These are phyloP conservation scores for Hirtodrosophila trivittata DNA, from an alignment of 2,888 invertebrate species.

Conservation along the genomic window DNA sequence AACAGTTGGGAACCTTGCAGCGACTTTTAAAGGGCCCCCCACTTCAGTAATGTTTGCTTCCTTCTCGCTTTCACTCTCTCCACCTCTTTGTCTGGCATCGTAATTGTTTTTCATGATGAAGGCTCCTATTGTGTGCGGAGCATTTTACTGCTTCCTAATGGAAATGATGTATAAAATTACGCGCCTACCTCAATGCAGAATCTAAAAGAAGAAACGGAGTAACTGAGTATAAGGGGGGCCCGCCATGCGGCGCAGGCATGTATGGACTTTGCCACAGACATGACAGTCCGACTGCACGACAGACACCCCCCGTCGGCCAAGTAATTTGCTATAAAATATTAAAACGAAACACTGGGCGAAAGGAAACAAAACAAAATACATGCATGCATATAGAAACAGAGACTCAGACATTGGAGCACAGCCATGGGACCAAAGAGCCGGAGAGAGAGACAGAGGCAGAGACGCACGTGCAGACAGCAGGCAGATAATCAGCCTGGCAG, in stretches of 20 bases:
- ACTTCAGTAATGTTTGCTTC: not conserved
- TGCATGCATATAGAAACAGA: conserved; percentile 22
- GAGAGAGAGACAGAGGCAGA: not conserved
- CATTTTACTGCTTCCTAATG: conserved; percentile 66
- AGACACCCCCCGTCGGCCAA: conserved; percentile 24
- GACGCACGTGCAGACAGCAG: conserved; percentile 14
- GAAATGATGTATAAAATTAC: conserved; percentile 69
- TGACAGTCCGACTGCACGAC: conserved; percentile 17
- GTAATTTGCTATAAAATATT: conserved; percentile 71
- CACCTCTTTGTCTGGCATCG: conserved; percentile 6
- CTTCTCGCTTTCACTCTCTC: not conserved
- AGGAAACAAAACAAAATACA: conserved; percentile 69
- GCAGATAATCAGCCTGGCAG: conserved; percentile 62
- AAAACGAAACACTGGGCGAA: conserved; percentile 71
- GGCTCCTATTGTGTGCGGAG: conserved; percentile 27
- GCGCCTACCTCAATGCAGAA: conserved; percentile 59
- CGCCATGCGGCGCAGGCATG: not conserved
- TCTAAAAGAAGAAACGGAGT: conserved; percentile 10
- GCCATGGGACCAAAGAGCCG: not conserved
- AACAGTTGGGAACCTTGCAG: conserved; percentile 4
- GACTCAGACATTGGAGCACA: conserved; percentile 9
- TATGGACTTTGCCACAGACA: conserved; percentile 7
- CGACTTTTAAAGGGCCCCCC: not conserved
- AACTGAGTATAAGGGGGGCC: not conserved
- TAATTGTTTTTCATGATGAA: conserved; percentile 34